A percentile compares a stretch with the other conserved stretches of the same genome.
Evolutionary conservation across 2,888 invertebrate genomes (phyloP).

Genomic region (Leptopilina myrica): DNA sequence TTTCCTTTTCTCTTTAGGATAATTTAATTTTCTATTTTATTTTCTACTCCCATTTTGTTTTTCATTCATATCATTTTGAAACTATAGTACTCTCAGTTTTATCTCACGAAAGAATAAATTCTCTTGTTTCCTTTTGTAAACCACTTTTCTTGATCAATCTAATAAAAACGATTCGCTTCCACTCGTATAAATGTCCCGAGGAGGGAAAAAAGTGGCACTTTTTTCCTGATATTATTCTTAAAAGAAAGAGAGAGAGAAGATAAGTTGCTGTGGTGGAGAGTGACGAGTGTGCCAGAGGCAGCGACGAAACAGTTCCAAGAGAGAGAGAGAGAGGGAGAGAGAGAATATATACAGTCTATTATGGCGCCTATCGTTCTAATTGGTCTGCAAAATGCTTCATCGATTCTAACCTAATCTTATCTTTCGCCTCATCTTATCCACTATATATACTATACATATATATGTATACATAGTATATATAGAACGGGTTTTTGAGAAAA

Average conservation of each 20-base stretch:
- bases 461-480: neutral
- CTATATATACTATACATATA: no score
- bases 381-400: constrained; percentile 20
- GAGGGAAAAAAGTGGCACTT: neutral
- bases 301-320: neutral
- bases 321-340: neutral
- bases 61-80: no score
- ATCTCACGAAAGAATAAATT: neutral
- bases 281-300: neutral
- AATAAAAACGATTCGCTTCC: constrained; percentile 5
- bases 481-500: neutral
- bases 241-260: no score
- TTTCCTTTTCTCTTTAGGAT: no score
- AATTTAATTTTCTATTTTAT: no score
- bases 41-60: no score
- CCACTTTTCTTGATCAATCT: constrained; percentile 8
- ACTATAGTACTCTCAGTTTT: neutral
- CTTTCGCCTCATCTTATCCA: constrained; percentile 7
- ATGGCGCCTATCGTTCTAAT: constrained; percentile 17
- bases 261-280: neutral
- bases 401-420: constrained; percentile 38
- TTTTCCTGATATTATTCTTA: constrained; percentile 1
- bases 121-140: neutral
- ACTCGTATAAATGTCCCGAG: neutral
- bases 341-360: constrained; percentile 6